Base-by-base conservation (phyloP, 2,888 invertebrate species). In the Pammene aurita region DNA sequence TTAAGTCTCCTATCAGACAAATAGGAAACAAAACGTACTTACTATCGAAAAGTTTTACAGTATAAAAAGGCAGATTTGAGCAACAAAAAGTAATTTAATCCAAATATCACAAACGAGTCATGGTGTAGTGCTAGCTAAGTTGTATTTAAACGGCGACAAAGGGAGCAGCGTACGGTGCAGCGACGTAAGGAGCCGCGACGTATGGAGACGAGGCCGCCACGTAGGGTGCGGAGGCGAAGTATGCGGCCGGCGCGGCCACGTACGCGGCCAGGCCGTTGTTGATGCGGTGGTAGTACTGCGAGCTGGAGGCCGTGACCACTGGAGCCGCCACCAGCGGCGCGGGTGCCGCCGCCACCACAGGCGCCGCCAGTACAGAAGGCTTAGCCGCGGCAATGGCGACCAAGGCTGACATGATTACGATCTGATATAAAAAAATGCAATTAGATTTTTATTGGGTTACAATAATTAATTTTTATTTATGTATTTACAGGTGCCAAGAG, bases 281-380 rank as follows among this genome's bases (percentile, higher is more conserved):
- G 81, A 94, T 94, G 74, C 95, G 93, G 67, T 95, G 94, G 83
- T 95, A 92, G 76, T 95, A 94, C 82, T 96, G 95, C 26, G 95
- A 95, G 85, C 95, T 95, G 77, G 93, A 93, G 5, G 95, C 94
- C 0, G 95, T 95, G 68, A 94, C 94, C 11, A 94, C 86, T 0
- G 94, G 91, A 0, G 90, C 89, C 0, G 92, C 90, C 0, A 88
- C 84, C 1, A 85, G 88, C 1, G 88, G 92, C 0, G 89, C 78
- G 9, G 87, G 63, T 0, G 82, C 77, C 5, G 81, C 77, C n/a
- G 65, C 57, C 16, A 73, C 64, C n/a, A 67, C 7, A 13, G 87
- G 87, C 5, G 86, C 85, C 71, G 85, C 85, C 11, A 88, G 52
- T 7, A 89, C 72, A 2, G 81, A 75, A 0, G 90, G 90, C 74